Evolutionary conservation across 2,113 vertebrate genomes (phyloP).

Genomic region (Lonchura striata): DNA sequence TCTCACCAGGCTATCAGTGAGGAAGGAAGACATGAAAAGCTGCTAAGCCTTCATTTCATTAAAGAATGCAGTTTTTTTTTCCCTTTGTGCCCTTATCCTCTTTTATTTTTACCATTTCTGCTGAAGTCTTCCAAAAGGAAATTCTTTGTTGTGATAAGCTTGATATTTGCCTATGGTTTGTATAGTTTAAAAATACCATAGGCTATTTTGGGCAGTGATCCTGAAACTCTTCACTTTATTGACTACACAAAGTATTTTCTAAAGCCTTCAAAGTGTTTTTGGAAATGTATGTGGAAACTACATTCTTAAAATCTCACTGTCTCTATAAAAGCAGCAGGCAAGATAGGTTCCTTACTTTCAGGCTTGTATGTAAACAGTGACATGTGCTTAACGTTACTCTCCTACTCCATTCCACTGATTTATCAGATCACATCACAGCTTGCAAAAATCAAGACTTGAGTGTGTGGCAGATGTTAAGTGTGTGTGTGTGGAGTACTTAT

Average conservation of each 20-base stretch:
- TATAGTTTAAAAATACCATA: constrained; percentile 12
- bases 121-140: neutral
- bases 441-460: neutral
- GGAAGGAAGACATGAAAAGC: neutral
- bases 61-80: neutral
- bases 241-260: neutral
- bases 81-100: neutral
- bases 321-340: neutral
- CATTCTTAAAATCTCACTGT: neutral
- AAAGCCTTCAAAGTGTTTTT: neutral
- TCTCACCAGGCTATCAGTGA: neutral
- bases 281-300: neutral
- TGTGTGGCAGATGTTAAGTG: neutral
- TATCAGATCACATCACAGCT: neutral
- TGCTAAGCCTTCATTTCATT: neutral
- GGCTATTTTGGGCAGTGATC: neutral
- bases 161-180: neutral
- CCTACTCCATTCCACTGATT: neutral
- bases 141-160: constrained; percentile 17
- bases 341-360: neutral
- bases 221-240: neutral
- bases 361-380: neutral
- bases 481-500: neutral
- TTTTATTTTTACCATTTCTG: constrained; percentile 26
- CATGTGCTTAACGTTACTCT: neutral